phyloP scores from a whole-genome alignment of 1,140 invertebrate species.

The Chionoecetes opilio region DNA sequence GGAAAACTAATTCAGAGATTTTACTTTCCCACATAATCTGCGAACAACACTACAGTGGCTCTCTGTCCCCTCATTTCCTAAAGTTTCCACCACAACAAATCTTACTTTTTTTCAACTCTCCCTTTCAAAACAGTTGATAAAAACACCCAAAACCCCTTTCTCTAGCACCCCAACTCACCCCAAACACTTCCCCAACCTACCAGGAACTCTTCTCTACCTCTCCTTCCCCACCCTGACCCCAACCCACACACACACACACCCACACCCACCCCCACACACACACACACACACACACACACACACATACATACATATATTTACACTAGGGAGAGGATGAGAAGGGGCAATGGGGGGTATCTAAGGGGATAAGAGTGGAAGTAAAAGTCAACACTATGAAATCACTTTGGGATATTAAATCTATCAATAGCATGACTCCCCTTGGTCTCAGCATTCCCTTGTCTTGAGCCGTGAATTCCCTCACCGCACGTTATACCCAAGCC shows the following conservation, averaged over 20 bases:
- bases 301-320: too few species aligned
- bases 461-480: not conserved
- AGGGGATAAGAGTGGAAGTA: not conserved
- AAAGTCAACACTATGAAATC: not conserved
- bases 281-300: too few species aligned
- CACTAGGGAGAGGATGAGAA: not conserved
- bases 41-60: not conserved
- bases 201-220: too few species aligned
- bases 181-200: too few species aligned
- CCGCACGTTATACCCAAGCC: not conserved
- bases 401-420: constrained; percentile 30
- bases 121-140: too few species aligned
- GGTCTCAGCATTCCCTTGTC: not conserved
- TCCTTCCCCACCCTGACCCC: too few species aligned
- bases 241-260: too few species aligned
- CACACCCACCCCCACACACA: too few species aligned
- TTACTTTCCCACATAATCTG: not conserved
- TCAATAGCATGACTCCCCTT: not conserved
- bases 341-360: not conserved
- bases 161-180: too few species aligned
- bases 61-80: not conserved
- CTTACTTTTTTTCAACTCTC: too few species aligned
- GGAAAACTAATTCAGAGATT: not conserved
- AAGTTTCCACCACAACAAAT: not conserved
- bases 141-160: too few species aligned